A percentile compares a stretch with the other conserved stretches of the same genome.
Conservation (phyloP, 2,797 vertebrate species). For the Macropus fuliginosus region DNA sequence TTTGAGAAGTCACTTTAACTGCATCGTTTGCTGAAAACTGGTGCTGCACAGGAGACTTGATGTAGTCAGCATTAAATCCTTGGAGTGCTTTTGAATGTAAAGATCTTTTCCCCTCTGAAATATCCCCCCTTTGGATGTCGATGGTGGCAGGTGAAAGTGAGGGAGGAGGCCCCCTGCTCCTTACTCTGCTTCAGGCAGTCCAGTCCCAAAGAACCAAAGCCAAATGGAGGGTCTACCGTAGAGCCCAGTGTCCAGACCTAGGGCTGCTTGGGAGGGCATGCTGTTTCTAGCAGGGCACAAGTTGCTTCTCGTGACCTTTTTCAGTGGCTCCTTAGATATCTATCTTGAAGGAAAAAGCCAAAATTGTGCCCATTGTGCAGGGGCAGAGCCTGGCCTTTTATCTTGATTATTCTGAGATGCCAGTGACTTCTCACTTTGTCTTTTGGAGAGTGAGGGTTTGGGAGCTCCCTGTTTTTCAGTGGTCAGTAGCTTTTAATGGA, state of each 20-base stretch:
- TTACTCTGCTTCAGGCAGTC: neutral
- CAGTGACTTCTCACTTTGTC: neutral
- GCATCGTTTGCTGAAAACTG: neutral
- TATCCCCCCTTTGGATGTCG: neutral
- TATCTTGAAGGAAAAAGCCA: neutral
- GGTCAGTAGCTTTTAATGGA: neutral
- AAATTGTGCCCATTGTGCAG: neutral
- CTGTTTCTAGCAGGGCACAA: neutral
- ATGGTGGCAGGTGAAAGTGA: neutral
- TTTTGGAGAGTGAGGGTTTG: neutral
- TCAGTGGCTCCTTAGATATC: neutral
- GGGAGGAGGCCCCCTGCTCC: neutral
- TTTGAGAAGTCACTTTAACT: neutral
- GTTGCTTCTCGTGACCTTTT: neutral
- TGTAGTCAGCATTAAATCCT: neutral
- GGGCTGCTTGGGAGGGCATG: neutral
- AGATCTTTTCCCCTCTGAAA: conserved; percentile 36
- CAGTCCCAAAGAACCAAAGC: neutral
- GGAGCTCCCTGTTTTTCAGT: neutral
- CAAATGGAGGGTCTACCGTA: neutral
- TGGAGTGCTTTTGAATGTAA: conserved; percentile 75
- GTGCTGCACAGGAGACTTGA: neutral
- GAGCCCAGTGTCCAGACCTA: neutral
- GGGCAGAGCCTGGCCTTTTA: neutral
- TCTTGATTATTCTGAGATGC: neutral